A percentile compares a stretch with the other conserved stretches of the same genome.
Evolutionary conservation across 2,113 vertebrate species (phyloP).

Genomic region (Hystrix brachyura): DNA sequence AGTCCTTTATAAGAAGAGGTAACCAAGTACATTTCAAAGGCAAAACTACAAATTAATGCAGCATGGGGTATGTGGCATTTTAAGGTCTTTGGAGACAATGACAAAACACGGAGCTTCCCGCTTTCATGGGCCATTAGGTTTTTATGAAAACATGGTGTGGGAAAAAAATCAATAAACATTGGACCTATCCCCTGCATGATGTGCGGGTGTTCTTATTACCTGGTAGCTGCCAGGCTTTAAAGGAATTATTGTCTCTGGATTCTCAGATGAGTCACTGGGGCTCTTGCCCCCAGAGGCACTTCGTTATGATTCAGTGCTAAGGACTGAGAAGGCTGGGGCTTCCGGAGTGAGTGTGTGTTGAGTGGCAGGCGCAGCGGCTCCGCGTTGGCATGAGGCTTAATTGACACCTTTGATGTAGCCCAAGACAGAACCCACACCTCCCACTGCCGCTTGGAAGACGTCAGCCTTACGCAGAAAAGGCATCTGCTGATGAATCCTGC

Average conservation of each 20-base stretch:
- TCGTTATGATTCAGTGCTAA: constrained; percentile 89
- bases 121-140: constrained; percentile 19
- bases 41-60: constrained; percentile 13
- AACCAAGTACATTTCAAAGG: constrained; percentile 34
- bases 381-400: constrained; percentile 87
- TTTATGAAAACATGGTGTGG: background rate
- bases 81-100: constrained; percentile 41
- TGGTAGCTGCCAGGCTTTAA: constrained; percentile 79
- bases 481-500: constrained; percentile 91
- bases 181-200: constrained; percentile 54
- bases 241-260: constrained; percentile 87
- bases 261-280: constrained; percentile 88
- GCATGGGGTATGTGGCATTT: constrained; percentile 25
- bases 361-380: constrained; percentile 85
- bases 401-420: constrained; percentile 92
- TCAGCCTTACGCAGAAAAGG: constrained; percentile 91
- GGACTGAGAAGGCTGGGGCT: constrained; percentile 84
- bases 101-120: constrained; percentile 32
- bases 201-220: constrained; percentile 76
- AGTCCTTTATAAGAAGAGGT: background rate
- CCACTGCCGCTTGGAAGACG: constrained; percentile 91
- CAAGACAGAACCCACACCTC: constrained; percentile 91
- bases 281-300: constrained; percentile 87
- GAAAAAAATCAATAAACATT: constrained; percentile 15
- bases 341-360: constrained; percentile 84